Conservation (phyloP, 2,797 vertebrate species). For the Halcyon badia region DNA sequence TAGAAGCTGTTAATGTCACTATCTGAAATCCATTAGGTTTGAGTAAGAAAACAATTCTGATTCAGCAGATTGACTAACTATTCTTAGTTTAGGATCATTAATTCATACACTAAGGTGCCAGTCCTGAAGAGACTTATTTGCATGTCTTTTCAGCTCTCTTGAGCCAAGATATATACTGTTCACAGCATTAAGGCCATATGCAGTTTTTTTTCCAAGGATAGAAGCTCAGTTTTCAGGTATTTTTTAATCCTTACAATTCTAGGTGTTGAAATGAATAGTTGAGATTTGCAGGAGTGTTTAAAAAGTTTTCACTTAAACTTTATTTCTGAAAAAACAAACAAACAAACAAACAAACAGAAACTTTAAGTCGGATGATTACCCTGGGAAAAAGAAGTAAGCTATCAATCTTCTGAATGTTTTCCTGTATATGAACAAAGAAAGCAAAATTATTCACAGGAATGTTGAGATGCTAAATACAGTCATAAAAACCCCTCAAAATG, state of each 20-base stretch:
- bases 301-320: neutral
- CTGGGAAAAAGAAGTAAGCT: neutral
- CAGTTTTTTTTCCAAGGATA: neutral
- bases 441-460: neutral
- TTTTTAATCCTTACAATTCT: neutral
- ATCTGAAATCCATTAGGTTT: neutral
- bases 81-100: neutral
- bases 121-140: neutral
- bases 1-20: neutral
- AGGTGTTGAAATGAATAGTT: neutral
- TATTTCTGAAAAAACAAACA: neutral
- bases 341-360: too few species aligned
- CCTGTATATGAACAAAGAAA: neutral
- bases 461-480: neutral
- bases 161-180: neutral
- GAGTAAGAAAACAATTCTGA: neutral
- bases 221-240: neutral
- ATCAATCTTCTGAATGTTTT: neutral
- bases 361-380: neutral
- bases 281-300: neutral
- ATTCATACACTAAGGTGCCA: neutral
- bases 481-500: rapidly evolving
- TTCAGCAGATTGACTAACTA: neutral
- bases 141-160: neutral
- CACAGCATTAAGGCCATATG: neutral